These are phyloP conservation scores for Chloroceryle amazona DNA, from an alignment of 2,797 vertebrate species.

Conservation along the genomic window DNA sequence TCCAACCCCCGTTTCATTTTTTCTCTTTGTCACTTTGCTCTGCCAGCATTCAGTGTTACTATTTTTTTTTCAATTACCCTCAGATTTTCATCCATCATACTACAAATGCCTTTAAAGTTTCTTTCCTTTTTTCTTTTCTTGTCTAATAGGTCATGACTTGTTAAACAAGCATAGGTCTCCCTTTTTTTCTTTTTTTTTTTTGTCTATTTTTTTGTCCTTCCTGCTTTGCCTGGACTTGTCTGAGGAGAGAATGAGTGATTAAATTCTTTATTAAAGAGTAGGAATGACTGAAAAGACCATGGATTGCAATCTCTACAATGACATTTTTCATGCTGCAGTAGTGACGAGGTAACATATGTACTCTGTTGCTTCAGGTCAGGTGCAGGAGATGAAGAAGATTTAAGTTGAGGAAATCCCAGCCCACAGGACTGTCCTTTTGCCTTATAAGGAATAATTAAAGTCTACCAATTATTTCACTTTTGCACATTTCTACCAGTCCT, in stretches of 20 bases:
- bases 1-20: neutral
- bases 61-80: constrained; percentile 17
- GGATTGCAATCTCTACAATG: neutral
- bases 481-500: neutral
- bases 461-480: neutral
- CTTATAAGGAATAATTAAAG: neutral
- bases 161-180: neutral
- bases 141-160: neutral
- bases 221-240: neutral
- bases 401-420: neutral
- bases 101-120: neutral
- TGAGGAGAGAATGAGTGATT: neutral
- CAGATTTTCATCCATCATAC: neutral
- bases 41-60: neutral
- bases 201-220: neutral
- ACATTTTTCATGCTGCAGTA: neutral
- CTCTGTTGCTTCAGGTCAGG: neutral
- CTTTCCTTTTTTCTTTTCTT: neutral
- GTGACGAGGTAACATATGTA: neutral
- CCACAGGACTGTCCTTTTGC: neutral
- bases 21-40: constrained; percentile 26
- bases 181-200: neutral
- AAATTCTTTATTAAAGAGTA: constrained; percentile 1
- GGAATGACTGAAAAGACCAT: neutral
- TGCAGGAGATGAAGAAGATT: neutral